Evolutionary conservation across 2,888 invertebrate species (phyloP), one percentile per base, ranked within the genome.

Genomic region (Cheilosia variabilis): DNA sequence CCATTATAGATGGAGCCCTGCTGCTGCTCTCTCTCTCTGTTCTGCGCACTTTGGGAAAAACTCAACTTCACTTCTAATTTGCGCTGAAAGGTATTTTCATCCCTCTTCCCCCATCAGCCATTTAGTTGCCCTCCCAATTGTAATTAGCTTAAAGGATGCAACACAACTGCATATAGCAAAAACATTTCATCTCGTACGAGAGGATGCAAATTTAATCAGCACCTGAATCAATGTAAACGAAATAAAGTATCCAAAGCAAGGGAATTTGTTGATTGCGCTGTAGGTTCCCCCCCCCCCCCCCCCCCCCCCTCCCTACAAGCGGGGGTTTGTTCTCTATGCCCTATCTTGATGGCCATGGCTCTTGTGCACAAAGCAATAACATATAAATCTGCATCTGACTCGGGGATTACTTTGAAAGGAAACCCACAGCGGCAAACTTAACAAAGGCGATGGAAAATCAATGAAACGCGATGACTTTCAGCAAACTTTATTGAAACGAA

Each of bases 401-500:
- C 27, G 34, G 34, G 58, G 53, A 66, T 60, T 34, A 27, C n/a
- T 47, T 37, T 37, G 10, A 58, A 68, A 55, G 34, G 10, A 17
- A 80, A 19, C 41, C 60, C 43, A 47, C 62, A 10, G 7, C 2
- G 15, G 65, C 50, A 34, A 53, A 62, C 55, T 9, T 27, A 60
- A 45, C 43, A 27, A 17, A 37, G 13, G n/a, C 50, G 15, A 71
- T 34, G 22, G 45, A 57, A 66, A 15, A 13, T 19, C 24, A 19
- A 71, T 71, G 37, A 69, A 60, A 63, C 45, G 55, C 62, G 53
- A 41, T 7, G 47, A 45, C 45, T 57, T 37, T 66, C 45, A 68
- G 60, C 76, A 86, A 71, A 65, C 75, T 86, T 86, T 86, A 86
- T 86, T 81, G 72, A 81, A 86, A 80, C 68, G 76, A 86, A 80